These are phyloP conservation scores for Selene dorsalis DNA, from an alignment of 2,797 vertebrate genomes.

Conservation along the genomic window DNA sequence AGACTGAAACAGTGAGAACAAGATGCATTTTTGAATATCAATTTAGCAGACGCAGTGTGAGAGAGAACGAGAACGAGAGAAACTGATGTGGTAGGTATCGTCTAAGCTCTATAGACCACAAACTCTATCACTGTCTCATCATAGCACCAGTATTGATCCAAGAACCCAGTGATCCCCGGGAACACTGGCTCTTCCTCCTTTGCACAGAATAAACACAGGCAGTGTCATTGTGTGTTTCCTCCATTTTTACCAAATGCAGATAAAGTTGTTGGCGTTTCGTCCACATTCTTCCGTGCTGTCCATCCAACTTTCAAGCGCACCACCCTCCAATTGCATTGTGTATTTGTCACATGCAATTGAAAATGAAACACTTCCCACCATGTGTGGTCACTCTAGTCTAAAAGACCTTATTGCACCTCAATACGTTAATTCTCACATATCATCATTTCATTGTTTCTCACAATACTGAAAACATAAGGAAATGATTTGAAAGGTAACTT, in stretches of 20 bases:
- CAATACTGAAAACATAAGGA: neutral
- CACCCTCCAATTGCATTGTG: neutral
- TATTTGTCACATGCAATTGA: neutral
- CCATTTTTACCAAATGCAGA: conserved; percentile 55
- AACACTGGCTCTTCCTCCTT: conserved; percentile 67
- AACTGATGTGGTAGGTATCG: conserved; percentile 62
- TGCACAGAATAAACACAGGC: conserved; percentile 60
- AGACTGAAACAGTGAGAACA: neutral
- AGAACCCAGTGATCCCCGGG: conserved; percentile 70
- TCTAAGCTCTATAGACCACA: conserved; percentile 69
- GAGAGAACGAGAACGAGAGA: conserved; percentile 24
- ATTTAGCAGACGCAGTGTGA: neutral
- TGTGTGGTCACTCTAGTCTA: too few relatives aligned
- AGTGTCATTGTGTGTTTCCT: conserved; percentile 38
- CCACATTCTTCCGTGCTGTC: conserved; percentile 13
- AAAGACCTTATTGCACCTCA: neutral
- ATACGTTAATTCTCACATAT: neutral
- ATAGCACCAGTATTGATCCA: conserved; percentile 76
- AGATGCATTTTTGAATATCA: conserved; percentile 16
- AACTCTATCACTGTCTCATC: conserved; percentile 81
- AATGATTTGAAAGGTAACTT: neutral
- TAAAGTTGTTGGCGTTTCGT: conserved; percentile 29
- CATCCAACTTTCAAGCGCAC: neutral
- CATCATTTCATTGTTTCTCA: neutral
- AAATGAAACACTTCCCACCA: neutral